Percentiles rank a stretch among this genome's conserved stretches.
Evolutionary conservation across 2,113 vertebrate genomes (phyloP).

Genomic region (Addax nasomaculatus): DNA sequence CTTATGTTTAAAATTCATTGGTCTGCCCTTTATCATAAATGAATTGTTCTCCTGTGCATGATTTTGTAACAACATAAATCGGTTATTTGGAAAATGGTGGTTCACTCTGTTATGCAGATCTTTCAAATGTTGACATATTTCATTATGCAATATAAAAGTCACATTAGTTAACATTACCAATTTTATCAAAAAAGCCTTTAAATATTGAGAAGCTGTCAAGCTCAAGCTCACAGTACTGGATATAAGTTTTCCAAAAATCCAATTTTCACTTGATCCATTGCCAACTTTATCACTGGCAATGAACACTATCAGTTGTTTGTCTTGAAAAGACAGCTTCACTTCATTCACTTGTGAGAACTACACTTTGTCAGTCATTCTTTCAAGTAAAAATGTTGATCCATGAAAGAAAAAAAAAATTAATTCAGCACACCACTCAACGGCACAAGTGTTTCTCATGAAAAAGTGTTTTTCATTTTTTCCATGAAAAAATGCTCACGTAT

Average conservation of each 20-base stretch:
- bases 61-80: not conserved
- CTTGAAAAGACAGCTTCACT: not conserved
- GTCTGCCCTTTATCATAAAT: not conserved
- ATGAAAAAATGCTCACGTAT: not conserved
- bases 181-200: slow-evolving; percentile 28
- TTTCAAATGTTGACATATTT: slow-evolving; percentile 39
- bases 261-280: slow-evolving; percentile 11
- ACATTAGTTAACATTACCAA: slow-evolving; percentile 25
- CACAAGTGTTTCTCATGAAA: not conserved
- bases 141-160: slow-evolving; percentile 37
- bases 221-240: not conserved
- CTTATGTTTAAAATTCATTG: slow-evolving; percentile 8
- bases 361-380: not conserved
- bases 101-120: not conserved
- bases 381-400: not conserved
- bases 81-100: slow-evolving; percentile 27
- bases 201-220: slow-evolving; percentile 11
- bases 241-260: slow-evolving; percentile 26
- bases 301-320: not conserved
- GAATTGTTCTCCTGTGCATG: not conserved
- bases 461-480: not conserved
- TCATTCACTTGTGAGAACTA: not conserved
- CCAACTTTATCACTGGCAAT: not conserved
- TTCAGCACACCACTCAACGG: not conserved
- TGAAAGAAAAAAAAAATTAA: not conserved